A percentile compares a stretch with the other conserved stretches of the same genome.
Evolutionary conservation across 2,888 invertebrate species (phyloP).

Genomic region (Blastobasis adustella): DNA sequence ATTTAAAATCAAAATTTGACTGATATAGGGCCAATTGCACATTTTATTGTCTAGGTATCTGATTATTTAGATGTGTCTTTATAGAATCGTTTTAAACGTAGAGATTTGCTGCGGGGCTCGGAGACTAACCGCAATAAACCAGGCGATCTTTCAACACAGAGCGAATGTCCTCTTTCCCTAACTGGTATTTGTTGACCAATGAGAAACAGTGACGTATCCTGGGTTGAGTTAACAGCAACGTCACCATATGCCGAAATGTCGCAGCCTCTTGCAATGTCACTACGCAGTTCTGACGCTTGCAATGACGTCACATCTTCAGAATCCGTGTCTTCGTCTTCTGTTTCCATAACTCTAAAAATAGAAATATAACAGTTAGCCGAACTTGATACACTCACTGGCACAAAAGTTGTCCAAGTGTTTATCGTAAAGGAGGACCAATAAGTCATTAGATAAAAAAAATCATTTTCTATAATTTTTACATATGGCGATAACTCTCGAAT

Average conservation of each 20-base stretch:
- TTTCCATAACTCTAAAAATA: slow-evolving; percentile 36
- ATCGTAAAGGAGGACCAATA: too few relatives aligned
- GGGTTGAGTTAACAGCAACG: slow-evolving; percentile 28
- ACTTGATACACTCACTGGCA: too few relatives aligned
- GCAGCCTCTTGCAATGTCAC: slow-evolving; percentile 33
- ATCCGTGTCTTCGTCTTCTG: slow-evolving; percentile 34
- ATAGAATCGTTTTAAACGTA: slow-evolving; percentile 45
- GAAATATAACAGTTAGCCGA: not conserved
- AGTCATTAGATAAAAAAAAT: too few relatives aligned
- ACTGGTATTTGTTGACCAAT: slow-evolving; percentile 24
- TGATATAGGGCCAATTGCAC: not conserved
- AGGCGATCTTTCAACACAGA: slow-evolving; percentile 47
- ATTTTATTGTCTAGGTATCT: slow-evolving; percentile 8
- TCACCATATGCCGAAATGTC: slow-evolving; percentile 40
- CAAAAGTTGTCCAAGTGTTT: too few relatives aligned
- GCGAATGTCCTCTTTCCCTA: slow-evolving; percentile 52
- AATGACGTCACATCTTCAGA: slow-evolving; percentile 35
- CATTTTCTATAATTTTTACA: too few relatives aligned
- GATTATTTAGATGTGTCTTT: slow-evolving; percentile 22
- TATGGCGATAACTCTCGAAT: too few relatives aligned
- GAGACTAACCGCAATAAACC: slow-evolving; percentile 33
- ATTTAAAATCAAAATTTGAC: slow-evolving; percentile 12
- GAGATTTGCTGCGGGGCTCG: slow-evolving; percentile 59
- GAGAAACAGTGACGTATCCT: slow-evolving; percentile 28
- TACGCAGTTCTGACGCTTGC: slow-evolving; percentile 39